Evolutionary conservation across 2,888 invertebrate species (phyloP), one percentile per base, ranked within the genome.

Genomic region (Luffia ferchaultella): DNA sequence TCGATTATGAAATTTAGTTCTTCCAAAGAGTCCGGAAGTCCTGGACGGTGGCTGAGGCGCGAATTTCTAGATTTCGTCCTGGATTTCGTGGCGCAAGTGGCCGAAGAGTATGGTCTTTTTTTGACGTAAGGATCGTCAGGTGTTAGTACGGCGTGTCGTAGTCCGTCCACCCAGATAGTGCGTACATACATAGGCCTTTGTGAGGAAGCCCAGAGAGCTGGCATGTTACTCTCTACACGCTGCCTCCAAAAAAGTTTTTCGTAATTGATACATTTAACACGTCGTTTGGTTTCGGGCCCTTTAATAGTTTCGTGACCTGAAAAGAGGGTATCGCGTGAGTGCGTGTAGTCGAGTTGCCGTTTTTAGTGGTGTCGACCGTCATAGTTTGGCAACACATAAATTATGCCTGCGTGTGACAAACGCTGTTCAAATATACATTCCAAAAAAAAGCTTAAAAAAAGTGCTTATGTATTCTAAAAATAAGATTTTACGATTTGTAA

Each of bases 81-180:
- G 50, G 41, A 57, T 52, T 16, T 61, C 54, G 40, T 60, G 60
- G 18, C 50, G 55, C 58, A 67, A 54, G 67, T 73, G n/a, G 67
- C 64, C 0, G 78, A 76, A 1, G 79, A 82, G 54, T 71, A 62
- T 0, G 80, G 82, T 45, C 80, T 41, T 41, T 50, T 60, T 18
- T 65, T 56, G 56, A 67, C 60, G 59, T 67, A 64, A 1, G 84
- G 89, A 68, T 90, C 90, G 72, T 89, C 88, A 53, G 86, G 77
- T 3, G 87, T 84, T 48, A 92, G 76, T 46, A 92, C 86, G 16
- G 90, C 90, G 76, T 89, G 89, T 57, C 91, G 85, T 59, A 88
- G 86, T 17, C 90, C 90, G 63, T 90, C 87, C 52, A 90, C 86
- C 93, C 93, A 93, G 49, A 88, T 85, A 45, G 88, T 87, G 61